A percentile compares a stretch with the other conserved stretches of the same genome.
Conservation (phyloP, 1,140 invertebrate genomes). For the Doryteuthis pealeii region DNA sequence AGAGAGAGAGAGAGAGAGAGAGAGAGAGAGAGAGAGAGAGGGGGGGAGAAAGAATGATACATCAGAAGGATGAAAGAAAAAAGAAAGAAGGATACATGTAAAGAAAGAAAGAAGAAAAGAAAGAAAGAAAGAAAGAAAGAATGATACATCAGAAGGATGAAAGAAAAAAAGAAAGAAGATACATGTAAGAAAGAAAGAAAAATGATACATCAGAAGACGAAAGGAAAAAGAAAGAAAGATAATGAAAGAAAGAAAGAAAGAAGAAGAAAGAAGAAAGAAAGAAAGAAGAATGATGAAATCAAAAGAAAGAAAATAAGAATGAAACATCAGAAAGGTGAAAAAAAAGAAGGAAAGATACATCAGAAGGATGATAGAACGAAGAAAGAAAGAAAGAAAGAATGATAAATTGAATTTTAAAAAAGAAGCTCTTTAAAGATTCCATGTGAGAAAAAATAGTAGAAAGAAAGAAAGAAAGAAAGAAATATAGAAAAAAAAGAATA, state of each 20-base stretch:
- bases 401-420: background rate
- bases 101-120: background rate
- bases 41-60: background rate
- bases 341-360: background rate
- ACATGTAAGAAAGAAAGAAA: background rate
- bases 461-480: background rate
- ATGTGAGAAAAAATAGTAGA: background rate
- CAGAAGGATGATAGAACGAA: background rate
- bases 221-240: background rate
- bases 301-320: background rate
- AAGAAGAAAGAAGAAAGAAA: background rate
- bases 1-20: conserved; percentile 13
- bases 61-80: background rate
- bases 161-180: background rate
- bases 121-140: background rate
- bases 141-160: background rate
- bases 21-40: conserved; percentile 17
- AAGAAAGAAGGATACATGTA: background rate
- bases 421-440: background rate
- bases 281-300: background rate
- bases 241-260: background rate
- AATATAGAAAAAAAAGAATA: background rate
- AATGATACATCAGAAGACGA: background rate
- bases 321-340: background rate
- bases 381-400: background rate